phyloP scores from a whole-genome alignment of 2,888 invertebrate genomes.

The Pristionchus exspectatus region DNA sequence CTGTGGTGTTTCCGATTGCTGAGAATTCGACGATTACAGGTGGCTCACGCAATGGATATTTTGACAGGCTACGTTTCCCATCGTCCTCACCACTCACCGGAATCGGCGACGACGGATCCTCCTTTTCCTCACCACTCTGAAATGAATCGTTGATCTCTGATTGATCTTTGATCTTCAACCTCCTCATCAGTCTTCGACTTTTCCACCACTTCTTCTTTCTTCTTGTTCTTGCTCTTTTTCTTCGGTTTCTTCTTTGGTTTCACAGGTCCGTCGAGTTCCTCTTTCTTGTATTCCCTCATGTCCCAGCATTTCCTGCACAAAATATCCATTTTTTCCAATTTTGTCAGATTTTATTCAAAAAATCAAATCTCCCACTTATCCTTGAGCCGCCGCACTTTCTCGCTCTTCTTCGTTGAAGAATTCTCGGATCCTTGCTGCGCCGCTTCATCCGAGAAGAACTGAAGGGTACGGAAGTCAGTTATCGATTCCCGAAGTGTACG shows the following conservation, averaged over 20 bases:
- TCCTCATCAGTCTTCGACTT: slow-evolving; percentile 24
- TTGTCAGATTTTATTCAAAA: not conserved
- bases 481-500: not conserved
- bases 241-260: slow-evolving; percentile 30
- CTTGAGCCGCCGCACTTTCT: slow-evolving; percentile 27
- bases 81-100: not conserved
- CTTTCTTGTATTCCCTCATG: slow-evolving; percentile 30
- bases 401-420: not conserved
- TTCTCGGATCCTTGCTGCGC: slow-evolving; percentile 12
- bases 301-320: slow-evolving; percentile 22
- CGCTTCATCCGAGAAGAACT: slow-evolving; percentile 25
- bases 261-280: not conserved
- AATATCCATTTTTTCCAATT: not conserved
- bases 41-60: not conserved
- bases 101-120: not conserved
- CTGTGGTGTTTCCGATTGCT: slow-evolving; percentile 8
- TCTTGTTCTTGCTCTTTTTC: slow-evolving; percentile 3
- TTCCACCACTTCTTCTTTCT: not conserved
- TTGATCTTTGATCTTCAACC: slow-evolving; percentile 31
- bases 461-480: not conserved
- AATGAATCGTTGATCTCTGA: slow-evolving; percentile 4
- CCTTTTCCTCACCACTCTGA: not conserved
- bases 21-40: not conserved
- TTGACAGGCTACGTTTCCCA: slow-evolving; percentile 26
- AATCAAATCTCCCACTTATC: not conserved